Percentiles rank a stretch among this genome's conserved stretches.
These are phyloP conservation scores for Myrmophylax atrothorax DNA, from an alignment of 2,113 vertebrate genomes.

Conservation along the genomic window DNA sequence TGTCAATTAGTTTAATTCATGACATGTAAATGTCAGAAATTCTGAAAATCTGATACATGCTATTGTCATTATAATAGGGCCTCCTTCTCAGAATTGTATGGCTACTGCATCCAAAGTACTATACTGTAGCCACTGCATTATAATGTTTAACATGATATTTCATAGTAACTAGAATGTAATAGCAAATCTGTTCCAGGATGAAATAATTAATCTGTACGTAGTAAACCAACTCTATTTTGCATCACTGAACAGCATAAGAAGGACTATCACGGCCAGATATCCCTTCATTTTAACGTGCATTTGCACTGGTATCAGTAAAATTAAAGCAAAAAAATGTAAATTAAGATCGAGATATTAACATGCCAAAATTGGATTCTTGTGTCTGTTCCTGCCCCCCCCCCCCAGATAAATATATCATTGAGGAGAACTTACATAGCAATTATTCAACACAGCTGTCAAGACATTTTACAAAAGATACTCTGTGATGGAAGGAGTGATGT, in stretches of 20 bases:
- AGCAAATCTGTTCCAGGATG: not conserved
- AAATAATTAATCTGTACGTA: not conserved
- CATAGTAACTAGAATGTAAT: not conserved
- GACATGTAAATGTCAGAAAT: not conserved
- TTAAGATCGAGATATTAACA: not conserved
- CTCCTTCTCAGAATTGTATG: not conserved
- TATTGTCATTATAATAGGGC: not conserved
- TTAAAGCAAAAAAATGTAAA: not conserved
- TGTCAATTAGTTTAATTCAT: not conserved
- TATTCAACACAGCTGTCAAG: not conserved
- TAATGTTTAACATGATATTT: not conserved
- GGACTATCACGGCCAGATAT: not conserved
- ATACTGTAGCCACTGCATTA: not conserved
- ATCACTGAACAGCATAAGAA: not conserved
- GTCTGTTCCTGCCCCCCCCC: accelerated
- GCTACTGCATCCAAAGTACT: not conserved
- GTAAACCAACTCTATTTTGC: not conserved
- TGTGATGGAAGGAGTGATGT: not conserved
- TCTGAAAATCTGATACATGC: not conserved
- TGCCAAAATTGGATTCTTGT: not conserved
- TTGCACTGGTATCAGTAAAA: not conserved
- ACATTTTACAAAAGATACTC: not conserved
- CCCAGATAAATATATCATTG: not conserved
- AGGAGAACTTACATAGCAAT: not conserved
- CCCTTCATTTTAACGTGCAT: not conserved